Percentiles rank a stretch among this genome's conserved stretches.
phyloP scores from a whole-genome alignment of 2,113 vertebrate genomes.

The Eonycteris spelaea region DNA sequence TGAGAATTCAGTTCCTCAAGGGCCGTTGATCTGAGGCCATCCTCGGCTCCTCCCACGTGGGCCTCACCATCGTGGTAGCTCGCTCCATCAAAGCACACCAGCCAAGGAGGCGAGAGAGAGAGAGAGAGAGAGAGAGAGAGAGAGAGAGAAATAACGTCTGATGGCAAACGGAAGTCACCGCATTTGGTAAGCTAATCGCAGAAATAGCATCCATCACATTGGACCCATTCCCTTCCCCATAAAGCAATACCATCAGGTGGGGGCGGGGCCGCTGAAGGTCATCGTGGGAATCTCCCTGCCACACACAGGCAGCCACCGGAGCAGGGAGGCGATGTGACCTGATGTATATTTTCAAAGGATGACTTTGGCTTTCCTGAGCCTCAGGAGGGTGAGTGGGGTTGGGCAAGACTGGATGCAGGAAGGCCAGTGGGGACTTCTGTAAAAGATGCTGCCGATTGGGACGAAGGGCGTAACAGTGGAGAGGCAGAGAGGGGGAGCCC shows the following conservation, averaged over 20 bases:
- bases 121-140: not conserved
- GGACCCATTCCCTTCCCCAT: not conserved
- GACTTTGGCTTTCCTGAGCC: not conserved
- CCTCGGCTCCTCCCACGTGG: not conserved
- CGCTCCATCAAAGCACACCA: too few relatives aligned
- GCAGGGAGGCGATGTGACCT: not conserved
- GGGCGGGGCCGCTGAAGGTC: not conserved
- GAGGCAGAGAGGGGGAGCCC: not conserved
- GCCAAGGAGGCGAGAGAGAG: not conserved
- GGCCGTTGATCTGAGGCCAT: not conserved
- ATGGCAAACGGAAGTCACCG: accelerated
- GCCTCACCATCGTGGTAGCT: not conserved
- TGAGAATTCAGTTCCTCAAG: not conserved
- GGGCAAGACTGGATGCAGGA: not conserved
- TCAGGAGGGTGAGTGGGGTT: too few relatives aligned
- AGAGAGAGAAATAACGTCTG: not conserved
- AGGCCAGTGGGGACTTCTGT: not conserved
- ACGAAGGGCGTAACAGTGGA: not conserved
- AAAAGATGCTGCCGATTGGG: not conserved
- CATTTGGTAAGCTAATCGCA: not conserved
- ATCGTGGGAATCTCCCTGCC: not conserved
- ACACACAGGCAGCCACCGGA: not conserved
- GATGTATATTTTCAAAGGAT: not conserved
- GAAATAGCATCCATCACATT: not conserved
- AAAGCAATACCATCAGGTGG: not conserved